Evolutionary conservation across 2,797 vertebrate species (phyloP), one percentile per base, ranked within the genome.

Genomic region (Tamandua tetradactyla): DNA sequence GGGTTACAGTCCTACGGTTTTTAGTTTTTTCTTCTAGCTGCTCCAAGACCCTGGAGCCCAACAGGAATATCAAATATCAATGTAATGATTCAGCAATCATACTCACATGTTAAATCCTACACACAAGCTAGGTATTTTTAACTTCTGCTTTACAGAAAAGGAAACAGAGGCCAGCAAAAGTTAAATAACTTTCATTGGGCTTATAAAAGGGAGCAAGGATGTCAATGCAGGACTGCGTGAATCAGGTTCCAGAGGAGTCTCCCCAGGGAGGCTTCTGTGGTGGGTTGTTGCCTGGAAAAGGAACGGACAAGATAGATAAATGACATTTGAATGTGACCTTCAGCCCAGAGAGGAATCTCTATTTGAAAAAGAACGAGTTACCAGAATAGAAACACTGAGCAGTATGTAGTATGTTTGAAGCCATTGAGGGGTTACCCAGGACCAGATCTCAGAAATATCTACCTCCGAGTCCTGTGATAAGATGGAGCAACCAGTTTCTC

Each of bases 351-450:
- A 57, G 37, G 42, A 81, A 72, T 78, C 35, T 57, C 40, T 42
- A 27, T 91, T 91, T 74, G n/a, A 80, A 88, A 47, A 40, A 92
- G 76, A n/a, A 82, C n/a, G 83, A 75, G 71, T 52, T 57, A 42
- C 14, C 5, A 10, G 32, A 76, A 71, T 14, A 89, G 87, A 92
- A 92, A 88, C 10, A 14, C 37, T 78, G 72, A 92, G n/a, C 3
- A 14, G 22, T 64, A 22, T 32, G 23, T 81, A n/a, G n/a, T n/a
- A n/a, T n/a, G n/a, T n/a, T 87, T 72, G 81, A 94, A 76, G 81
- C 79, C 68, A 89, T 17, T 12, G 40, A 37, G 30, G 91, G 72
- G 81, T 92, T 61, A 68, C 85, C 84, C 22, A 75, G 37, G 59
- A 13, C 22, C 68, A 80, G 61, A 74, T 57, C 44, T 7, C 68